Evolutionary conservation across 1,140 invertebrate genomes (phyloP), one percentile per base, ranked within the genome.

Genomic region (Helicorthomorpha holstii): DNA sequence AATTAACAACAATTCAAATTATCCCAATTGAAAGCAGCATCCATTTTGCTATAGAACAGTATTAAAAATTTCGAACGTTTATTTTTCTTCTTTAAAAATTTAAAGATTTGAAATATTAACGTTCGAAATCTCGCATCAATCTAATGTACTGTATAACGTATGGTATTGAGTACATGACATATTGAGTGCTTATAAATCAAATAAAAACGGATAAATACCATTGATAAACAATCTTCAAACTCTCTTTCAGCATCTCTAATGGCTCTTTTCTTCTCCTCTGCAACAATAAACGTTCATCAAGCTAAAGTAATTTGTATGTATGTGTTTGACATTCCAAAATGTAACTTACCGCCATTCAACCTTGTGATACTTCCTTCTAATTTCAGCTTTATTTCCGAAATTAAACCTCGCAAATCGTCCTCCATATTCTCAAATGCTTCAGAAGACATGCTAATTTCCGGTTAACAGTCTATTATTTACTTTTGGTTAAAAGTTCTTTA

Each of bases 181-280:
- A 54, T 24, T 59, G 12, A 12, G 57, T 48, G 43, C 50, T 54
- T 58, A 62, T 60, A 58, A n/a, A 16, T 34, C 7, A 16, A 34
- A 34, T 16, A 34, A 7, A 34, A 7, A 7, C 7, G 29, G 16
- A 34, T 7, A 7, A 4, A 10, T 46, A 46, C 58, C 50, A 66
- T 53, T 10, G 63, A 49, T 47, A 60, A 55, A 12, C 62, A 64
- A 54, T 71, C 68, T 51, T 67, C 63, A 34, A 71, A 49, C 47
- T 64, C 56, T 24, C 59, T 55, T 54, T 66, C 61, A 38, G 64
- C 54, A 49, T 64, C 63, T 27, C 48, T 42, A 7, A 58, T 54
- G 41, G 64, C 21, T 38, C 60, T 57, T 52, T 63, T 63, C 27
- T 56, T 52, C 29, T 49, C 53, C 49, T 63, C 62, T 27, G 58